Evolutionary conservation across 2,113 vertebrate species (phyloP).

Genomic region (Dasypus novemcinctus): DNA sequence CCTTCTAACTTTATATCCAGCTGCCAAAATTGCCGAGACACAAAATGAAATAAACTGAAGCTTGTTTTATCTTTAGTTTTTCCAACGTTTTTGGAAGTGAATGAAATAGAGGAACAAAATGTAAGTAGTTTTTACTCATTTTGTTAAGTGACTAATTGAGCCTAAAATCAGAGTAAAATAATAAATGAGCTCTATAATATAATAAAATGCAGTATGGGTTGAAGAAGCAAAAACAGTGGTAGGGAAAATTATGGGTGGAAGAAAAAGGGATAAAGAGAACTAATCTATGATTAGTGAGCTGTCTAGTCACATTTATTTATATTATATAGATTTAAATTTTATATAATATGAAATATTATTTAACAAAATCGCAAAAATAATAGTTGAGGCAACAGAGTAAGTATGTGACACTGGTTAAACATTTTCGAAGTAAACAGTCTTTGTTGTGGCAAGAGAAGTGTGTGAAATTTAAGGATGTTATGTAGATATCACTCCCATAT

Average conservation of each 20-base stretch:
- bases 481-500: conserved; percentile 38
- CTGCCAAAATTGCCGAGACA: conserved; percentile 9
- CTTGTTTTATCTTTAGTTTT: not conserved
- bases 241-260: not conserved
- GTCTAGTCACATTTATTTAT: not conserved
- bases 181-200: conserved; percentile 41
- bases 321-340: too few species aligned
- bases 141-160: conserved; percentile 38
- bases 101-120: conserved; percentile 25
- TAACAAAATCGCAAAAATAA: conserved; percentile 31
- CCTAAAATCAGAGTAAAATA: not conserved
- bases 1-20: not conserved
- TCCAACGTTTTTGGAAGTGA: not conserved
- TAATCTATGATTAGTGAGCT: not conserved
- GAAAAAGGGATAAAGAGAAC: not conserved
- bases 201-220: not conserved
- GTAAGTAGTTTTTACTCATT: not conserved
- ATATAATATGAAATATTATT: not conserved
- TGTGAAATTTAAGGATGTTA: not conserved
- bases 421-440: conserved; percentile 3
- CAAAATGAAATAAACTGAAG: conserved; percentile 7
- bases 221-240: not conserved
- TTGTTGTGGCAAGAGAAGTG: not conserved
- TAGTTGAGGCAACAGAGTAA: not conserved
- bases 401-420: conserved; percentile 24